Conservation (phyloP, 2,113 vertebrate genomes). For the Stegostoma tigrinum region DNA sequence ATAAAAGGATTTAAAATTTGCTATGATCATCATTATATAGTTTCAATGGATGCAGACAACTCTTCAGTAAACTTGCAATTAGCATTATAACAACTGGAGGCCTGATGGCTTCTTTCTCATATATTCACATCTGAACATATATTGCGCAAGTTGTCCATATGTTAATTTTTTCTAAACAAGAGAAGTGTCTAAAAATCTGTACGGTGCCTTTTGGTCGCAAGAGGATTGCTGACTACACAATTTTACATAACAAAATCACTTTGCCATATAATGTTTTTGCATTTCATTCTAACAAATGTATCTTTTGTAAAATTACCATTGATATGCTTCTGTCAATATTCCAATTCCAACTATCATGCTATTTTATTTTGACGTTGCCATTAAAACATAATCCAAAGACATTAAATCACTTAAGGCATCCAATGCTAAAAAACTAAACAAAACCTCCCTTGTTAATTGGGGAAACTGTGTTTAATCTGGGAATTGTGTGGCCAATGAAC, state of each 20-base stretch:
- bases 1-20: slow-evolving; percentile 30
- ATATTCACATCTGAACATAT: neutral
- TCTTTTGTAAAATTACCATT: neutral
- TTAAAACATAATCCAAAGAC: slow-evolving; percentile 13
- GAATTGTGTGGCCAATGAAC: slow-evolving; percentile 42
- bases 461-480: slow-evolving; percentile 35
- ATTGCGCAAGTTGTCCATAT: neutral
- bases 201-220: neutral
- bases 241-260: slow-evolving; percentile 12
- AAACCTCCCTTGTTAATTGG: slow-evolving; percentile 28
- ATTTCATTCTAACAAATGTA: neutral
- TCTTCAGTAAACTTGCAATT: neutral
- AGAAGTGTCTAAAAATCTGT: neutral
- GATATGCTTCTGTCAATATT: neutral
- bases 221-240: neutral
- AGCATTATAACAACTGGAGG: neutral
- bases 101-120: neutral
- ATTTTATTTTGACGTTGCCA: neutral
- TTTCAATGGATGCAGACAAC: neutral
- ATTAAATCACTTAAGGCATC: slow-evolving; percentile 29
- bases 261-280: neutral
- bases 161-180: neutral
- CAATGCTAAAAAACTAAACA: neutral
- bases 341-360: neutral
- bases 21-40: slow-evolving; percentile 2